phyloP scores from a whole-genome alignment of 2,113 vertebrate genomes.

The Holacanthus passer region DNA sequence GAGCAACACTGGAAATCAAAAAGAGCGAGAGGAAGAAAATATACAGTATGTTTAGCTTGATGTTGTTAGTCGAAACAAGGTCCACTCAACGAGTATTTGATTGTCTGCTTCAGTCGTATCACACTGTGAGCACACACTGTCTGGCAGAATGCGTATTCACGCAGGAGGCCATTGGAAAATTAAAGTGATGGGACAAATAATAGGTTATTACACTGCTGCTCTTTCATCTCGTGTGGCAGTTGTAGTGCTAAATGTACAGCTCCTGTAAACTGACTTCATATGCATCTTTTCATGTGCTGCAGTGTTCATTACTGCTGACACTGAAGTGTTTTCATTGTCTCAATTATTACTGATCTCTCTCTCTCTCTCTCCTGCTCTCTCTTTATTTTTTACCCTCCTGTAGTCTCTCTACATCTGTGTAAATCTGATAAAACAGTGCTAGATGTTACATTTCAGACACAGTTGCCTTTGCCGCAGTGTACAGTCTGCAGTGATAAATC shows the following conservation, averaged over 20 bases:
- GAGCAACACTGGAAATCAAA: background rate
- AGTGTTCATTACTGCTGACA: background rate
- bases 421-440: background rate
- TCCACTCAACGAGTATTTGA: background rate
- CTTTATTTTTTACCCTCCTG: background rate
- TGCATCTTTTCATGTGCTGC: background rate
- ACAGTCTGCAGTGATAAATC: background rate
- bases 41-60: no score
- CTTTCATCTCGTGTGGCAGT: background rate
- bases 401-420: background rate
- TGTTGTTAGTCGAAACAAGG: background rate
- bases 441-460: background rate
- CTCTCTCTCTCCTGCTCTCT: no score
- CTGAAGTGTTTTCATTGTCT: background rate
- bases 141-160: no score
- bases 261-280: background rate
- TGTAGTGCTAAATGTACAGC: conserved; percentile 26
- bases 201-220: background rate
- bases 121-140: background rate
- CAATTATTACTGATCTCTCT: background rate
- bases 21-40: background rate
- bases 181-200: background rate
- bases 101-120: background rate
- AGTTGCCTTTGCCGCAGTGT: background rate
- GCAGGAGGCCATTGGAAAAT: background rate